Conservation (phyloP, 2,888 invertebrate genomes). For the Gibbula magus region DNA sequence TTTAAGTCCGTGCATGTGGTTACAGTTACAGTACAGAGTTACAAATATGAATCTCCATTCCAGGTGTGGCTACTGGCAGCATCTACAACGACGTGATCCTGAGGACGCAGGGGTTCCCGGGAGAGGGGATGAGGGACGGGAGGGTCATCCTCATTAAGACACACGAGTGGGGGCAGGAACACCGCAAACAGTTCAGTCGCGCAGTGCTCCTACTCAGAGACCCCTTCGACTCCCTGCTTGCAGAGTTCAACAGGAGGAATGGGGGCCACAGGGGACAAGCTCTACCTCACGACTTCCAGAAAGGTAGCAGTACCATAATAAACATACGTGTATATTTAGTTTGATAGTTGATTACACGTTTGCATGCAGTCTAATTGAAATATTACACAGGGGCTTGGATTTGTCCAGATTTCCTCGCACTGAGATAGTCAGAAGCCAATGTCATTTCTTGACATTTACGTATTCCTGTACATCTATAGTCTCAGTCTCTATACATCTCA, state of each 20-base stretch:
- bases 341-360: too few relatives aligned
- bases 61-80: constrained; percentile 51
- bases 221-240: constrained; percentile 48
- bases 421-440: too few relatives aligned
- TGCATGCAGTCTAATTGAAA: too few relatives aligned
- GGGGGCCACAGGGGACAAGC: constrained; percentile 48
- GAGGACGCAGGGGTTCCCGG: constrained; percentile 42
- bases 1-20: too few relatives aligned
- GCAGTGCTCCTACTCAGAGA: constrained; percentile 48
- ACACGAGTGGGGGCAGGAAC: constrained; percentile 38
- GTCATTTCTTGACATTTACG: too few relatives aligned
- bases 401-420: too few relatives aligned
- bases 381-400: too few relatives aligned
- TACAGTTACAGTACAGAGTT: not conserved
- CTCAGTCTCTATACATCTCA: too few relatives aligned
- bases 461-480: too few relatives aligned
- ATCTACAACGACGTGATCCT: constrained; percentile 45
- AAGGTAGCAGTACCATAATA: constrained; percentile 28
- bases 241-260: constrained; percentile 47
- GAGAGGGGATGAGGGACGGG: constrained; percentile 44
- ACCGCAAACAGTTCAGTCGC: constrained; percentile 35
- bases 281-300: constrained; percentile 29
- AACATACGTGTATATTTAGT: too few relatives aligned
- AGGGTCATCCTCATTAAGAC: constrained; percentile 48
- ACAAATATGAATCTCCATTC: too few relatives aligned